Conservation (phyloP, 1,140 invertebrate genomes). For the Drosophila arawakana region DNA sequence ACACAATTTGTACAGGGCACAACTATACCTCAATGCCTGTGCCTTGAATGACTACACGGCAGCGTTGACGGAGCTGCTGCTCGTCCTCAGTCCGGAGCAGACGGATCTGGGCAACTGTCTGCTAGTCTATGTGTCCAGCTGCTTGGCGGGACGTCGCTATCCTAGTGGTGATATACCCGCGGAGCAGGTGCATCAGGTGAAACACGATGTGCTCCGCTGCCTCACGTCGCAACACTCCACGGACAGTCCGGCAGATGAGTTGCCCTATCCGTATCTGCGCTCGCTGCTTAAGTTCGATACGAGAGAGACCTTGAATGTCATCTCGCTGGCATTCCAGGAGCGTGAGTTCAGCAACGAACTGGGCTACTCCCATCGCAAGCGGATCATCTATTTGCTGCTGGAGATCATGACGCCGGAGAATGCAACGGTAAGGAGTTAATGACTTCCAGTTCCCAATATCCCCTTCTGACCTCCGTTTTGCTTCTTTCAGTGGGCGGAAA, state of each 20-base stretch:
- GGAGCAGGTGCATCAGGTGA: conserved; percentile 89
- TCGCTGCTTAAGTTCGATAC: conserved; percentile 94
- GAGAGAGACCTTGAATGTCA: conserved; percentile 95
- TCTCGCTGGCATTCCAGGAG: conserved; percentile 95
- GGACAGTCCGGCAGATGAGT: conserved; percentile 88
- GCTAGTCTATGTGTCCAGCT: conserved; percentile 96
- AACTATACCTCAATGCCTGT: conserved; percentile 95
- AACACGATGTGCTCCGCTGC: conserved; percentile 90
- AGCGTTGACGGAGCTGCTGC: conserved; percentile 92
- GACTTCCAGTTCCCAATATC: not conserved
- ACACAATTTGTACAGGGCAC: conserved; percentile 92
- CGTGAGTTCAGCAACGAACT: conserved; percentile 91
- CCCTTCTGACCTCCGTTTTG: not conserved
- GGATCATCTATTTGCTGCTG: conserved; percentile 92
- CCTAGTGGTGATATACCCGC: conserved; percentile 93
- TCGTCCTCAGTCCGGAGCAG: conserved; percentile 84
- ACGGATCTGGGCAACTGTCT: conserved; percentile 93
- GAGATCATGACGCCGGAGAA: conserved; percentile 90
- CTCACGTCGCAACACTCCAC: conserved; percentile 89
- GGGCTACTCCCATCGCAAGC: conserved; percentile 90
- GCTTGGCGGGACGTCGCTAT: conserved; percentile 95
- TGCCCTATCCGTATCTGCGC: conserved; percentile 91
- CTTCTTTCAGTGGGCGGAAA: conserved; percentile 84
- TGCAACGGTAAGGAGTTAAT: conserved; percentile 86
- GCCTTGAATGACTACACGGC: conserved; percentile 93